phyloP scores from a whole-genome alignment of 2,797 vertebrate genomes.

The Atherinosoma microstoma region DNA sequence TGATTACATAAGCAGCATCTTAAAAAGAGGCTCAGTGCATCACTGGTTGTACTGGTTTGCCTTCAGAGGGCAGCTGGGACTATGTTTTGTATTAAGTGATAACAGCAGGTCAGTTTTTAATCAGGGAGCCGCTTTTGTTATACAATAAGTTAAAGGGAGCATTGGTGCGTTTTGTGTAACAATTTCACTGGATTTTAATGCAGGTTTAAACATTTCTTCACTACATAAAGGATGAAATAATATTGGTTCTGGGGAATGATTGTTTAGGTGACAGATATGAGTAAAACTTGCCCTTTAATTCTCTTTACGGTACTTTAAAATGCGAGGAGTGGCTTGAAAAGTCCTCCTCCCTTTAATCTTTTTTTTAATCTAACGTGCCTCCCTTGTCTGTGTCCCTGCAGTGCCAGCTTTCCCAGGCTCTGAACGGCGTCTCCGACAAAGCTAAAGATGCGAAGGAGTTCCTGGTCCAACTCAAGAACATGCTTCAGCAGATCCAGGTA shows the following conservation, averaged over 20 bases:
- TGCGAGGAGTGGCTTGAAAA: background rate
- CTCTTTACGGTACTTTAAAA: background rate
- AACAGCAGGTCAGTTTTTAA: background rate
- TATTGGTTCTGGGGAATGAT: background rate
- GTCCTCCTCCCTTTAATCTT: background rate
- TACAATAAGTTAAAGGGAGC: background rate
- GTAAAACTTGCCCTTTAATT: background rate
- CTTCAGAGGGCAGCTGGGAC: background rate
- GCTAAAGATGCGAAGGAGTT: slow-evolving; percentile 99
- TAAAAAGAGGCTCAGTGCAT: background rate
- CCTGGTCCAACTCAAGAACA: slow-evolving; percentile 94
- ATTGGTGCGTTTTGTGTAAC: background rate
- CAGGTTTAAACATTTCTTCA: background rate
- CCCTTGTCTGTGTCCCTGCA: slow-evolving; percentile 65
- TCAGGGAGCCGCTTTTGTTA: too few relatives aligned
- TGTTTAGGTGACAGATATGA: background rate
- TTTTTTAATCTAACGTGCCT: background rate
- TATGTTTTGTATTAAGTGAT: background rate
- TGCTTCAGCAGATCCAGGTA: slow-evolving; percentile 99
- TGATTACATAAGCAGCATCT: slow-evolving; percentile 44
- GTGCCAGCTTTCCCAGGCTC: slow-evolving; percentile 96
- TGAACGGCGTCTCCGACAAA: slow-evolving; percentile 96
- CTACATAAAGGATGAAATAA: background rate
- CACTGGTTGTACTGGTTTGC: slow-evolving; percentile 17
- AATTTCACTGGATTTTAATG: background rate